These are phyloP conservation scores for Acanthurus tractus DNA, from an alignment of 2,797 vertebrate genomes.

Conservation along the genomic window DNA sequence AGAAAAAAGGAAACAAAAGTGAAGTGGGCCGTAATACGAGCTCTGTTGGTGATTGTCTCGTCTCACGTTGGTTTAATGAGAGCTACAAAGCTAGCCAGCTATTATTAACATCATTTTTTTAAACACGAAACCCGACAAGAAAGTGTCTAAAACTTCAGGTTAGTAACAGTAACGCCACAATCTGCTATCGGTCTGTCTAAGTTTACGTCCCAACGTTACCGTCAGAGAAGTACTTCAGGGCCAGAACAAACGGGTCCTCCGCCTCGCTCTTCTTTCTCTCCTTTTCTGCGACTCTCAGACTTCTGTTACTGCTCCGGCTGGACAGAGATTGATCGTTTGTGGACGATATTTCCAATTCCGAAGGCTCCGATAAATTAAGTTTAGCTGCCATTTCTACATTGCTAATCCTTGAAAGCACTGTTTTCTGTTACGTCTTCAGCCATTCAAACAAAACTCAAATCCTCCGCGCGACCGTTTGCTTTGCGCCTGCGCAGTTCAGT, in stretches of 20 bases:
- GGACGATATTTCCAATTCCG: constrained; percentile 48
- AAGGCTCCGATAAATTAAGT: constrained; percentile 38
- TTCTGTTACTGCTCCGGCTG: constrained; percentile 68
- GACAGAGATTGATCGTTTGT: constrained; percentile 50
- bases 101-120: no score
- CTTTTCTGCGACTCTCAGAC: constrained; percentile 80
- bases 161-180: not conserved
- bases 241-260: constrained; percentile 73
- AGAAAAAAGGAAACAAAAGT: no score
- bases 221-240: constrained; percentile 80
- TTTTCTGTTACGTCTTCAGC: not conserved
- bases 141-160: no score
- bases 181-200: not conserved
- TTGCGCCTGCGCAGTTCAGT: constrained; percentile 78
- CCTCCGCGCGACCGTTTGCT: constrained; percentile 85
- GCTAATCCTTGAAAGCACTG: constrained; percentile 33
- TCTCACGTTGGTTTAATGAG: no score
- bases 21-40: no score
- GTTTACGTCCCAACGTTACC: constrained; percentile 60
- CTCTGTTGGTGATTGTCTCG: no score
- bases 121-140: no score
- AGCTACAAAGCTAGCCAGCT: no score
- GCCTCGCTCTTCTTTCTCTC: constrained; percentile 75
- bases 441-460: constrained; percentile 84
- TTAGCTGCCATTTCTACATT: constrained; percentile 82